Conservation (phyloP, 2,888 invertebrate genomes). For the Notocelia uddmanniana region DNA sequence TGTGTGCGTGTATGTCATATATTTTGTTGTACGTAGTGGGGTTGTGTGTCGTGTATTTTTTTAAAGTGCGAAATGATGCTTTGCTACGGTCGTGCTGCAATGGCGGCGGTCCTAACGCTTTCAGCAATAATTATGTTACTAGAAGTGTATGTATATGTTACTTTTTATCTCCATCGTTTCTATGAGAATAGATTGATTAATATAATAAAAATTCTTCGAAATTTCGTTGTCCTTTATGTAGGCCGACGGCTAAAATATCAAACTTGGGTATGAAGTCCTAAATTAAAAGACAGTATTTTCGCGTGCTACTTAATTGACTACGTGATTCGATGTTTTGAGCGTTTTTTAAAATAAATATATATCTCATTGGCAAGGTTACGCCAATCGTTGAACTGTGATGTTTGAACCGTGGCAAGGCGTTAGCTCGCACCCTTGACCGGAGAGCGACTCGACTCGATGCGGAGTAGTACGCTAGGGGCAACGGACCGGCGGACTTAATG, state of each 20-base stretch:
- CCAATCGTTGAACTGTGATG: constrained; percentile 9
- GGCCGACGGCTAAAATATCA: constrained; percentile 3
- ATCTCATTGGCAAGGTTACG: constrained; percentile 6
- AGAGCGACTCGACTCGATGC: constrained; percentile 10
- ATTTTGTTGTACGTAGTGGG: constrained; percentile 40
- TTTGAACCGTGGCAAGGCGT: constrained; percentile 12
- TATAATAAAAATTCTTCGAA: neutral
- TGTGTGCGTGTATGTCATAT: constrained; percentile 39
- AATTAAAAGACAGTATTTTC: constrained; percentile 12
- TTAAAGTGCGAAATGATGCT: constrained; percentile 25
- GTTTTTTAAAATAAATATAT: neutral
- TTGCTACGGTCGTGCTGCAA: constrained; percentile 24
- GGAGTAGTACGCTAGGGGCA: constrained; percentile 14
- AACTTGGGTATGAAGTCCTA: neutral
- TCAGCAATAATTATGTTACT: constrained; percentile 35
- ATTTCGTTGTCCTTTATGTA: neutral
- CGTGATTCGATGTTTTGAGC: constrained; percentile 9
- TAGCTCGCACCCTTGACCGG: constrained; percentile 11
- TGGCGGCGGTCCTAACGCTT: constrained; percentile 5
- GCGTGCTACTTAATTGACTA: constrained; percentile 12
- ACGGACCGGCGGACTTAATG: constrained; percentile 17
- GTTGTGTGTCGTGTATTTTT: constrained; percentile 36
- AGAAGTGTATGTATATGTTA: constrained; percentile 28
- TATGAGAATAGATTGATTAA: constrained; percentile 9
- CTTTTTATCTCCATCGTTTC: constrained; percentile 16